Percentiles rank a stretch among this genome's conserved stretches.
phyloP scores from a whole-genome alignment of 2,888 invertebrate genomes.

The Gastracanthus pulcherrimus region DNA sequence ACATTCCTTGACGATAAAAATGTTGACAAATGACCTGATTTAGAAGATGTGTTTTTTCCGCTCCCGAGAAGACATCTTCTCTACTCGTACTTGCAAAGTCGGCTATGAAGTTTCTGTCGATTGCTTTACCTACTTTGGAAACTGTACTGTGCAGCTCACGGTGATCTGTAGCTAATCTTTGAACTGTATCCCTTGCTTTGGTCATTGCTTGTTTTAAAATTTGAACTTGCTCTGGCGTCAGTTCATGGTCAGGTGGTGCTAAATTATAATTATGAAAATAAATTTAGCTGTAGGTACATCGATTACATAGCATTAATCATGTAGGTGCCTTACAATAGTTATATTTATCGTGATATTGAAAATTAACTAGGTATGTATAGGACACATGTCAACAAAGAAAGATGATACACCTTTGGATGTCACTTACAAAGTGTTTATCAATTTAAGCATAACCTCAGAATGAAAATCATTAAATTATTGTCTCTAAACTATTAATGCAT shows the following conservation, averaged over 20 bases:
- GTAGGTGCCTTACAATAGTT: not conserved
- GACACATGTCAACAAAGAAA: slow-evolving; percentile 24
- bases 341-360: not conserved
- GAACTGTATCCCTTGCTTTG: slow-evolving; percentile 90
- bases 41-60: slow-evolving; percentile 84
- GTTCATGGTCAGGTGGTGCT: slow-evolving; percentile 84
- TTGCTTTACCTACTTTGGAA: slow-evolving; percentile 97
- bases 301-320: not conserved
- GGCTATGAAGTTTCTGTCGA: slow-evolving; percentile 95
- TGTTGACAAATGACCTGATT: slow-evolving; percentile 96
- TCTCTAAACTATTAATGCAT: not conserved
- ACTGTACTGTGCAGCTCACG: slow-evolving; percentile 88
- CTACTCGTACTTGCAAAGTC: slow-evolving; percentile 94
- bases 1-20: slow-evolving; percentile 95
- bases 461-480: not conserved
- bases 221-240: slow-evolving; percentile 85
- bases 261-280: slow-evolving; percentile 61
- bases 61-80: slow-evolving; percentile 88
- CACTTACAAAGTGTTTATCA: not conserved
- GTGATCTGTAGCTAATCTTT: slow-evolving; percentile 91
- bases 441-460: slow-evolving; percentile 16
- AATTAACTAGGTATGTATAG: not conserved
- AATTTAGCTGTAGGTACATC: not conserved
- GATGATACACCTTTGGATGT: not conserved
- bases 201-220: slow-evolving; percentile 86